phyloP scores from a whole-genome alignment of 2,888 invertebrate species.

The Epistrophe grossulariae region DNA sequence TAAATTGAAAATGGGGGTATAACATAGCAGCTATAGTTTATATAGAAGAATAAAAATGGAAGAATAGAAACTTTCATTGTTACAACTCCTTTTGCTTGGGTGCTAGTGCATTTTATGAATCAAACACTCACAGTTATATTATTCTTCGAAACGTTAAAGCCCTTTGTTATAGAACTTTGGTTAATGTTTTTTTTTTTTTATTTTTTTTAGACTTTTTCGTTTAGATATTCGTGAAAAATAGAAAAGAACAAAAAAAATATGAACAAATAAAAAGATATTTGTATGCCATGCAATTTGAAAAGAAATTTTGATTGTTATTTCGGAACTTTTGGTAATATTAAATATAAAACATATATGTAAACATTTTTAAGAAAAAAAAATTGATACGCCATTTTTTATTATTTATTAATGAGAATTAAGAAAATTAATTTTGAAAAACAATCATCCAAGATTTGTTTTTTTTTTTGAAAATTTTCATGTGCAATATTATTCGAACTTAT shows the following conservation, averaged over 20 bases:
- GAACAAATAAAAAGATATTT: neutral
- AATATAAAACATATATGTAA: too few relatives aligned
- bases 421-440: too few relatives aligned
- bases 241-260: constrained; percentile 33
- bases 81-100: constrained; percentile 42
- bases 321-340: too few relatives aligned
- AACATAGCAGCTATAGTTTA: constrained; percentile 3
- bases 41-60: constrained; percentile 24
- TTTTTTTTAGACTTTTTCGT: neutral
- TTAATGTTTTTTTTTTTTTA: constrained; percentile 36
- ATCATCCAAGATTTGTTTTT: too few relatives aligned
- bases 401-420: too few relatives aligned
- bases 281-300: neutral
- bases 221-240: constrained; percentile 38
- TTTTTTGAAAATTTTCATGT: too few relatives aligned
- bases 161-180: constrained; percentile 52
- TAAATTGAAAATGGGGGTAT: constrained; percentile 5
- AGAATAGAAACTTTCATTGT: constrained; percentile 67
- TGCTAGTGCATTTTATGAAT: constrained; percentile 49
- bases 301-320: neutral
- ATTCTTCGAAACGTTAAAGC: constrained; percentile 50
- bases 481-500: too few relatives aligned
- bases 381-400: too few relatives aligned
- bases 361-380: too few relatives aligned
- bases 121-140: constrained; percentile 48